Base-by-base conservation (phyloP, 2,113 vertebrate species). In the Istiophorus platypterus region DNA sequence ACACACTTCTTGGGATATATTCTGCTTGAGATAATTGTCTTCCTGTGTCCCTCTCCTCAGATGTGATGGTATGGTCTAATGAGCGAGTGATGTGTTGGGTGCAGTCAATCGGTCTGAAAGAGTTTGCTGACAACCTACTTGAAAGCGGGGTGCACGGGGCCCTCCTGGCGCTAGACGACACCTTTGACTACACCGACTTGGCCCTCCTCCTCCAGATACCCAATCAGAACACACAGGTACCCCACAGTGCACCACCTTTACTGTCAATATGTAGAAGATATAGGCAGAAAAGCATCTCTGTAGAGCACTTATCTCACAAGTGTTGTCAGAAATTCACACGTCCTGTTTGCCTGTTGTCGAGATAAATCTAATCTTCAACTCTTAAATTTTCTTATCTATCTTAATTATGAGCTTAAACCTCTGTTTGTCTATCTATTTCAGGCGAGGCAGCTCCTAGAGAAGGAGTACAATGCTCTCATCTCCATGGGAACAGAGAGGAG, bases 1-100 rank as follows among this genome's bases (percentile, higher is more conserved):
- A 18, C 26, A 42, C 57, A n/a, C 22, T 9, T 49, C n/a, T 26
- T 7, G 26, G 4, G 22, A 1, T n/a, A 4, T 54, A 27, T n/a
- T 64, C 13, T 13, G 15, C 10, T 15, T 49, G 1, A 57, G 11
- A 12, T 70, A 49, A 39, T 24, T 57, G 5, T 9, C 7, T 63
- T 18, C 77, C 24, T 56, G 57, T 22, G 18, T 37, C 10, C 47
- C 22, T 29, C 76, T 61, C 61, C 66, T 22, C 88, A 97, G 97
- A 98, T 77, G 97, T 98, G 82, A 97, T 98, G 97, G 97, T 98
- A 52, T 98, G 97, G 97, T 98, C 97, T 82, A 98, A 98, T 29
- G 97, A 98, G 86, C 94, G 97, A 7, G 97, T 98, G 72, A 98
- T 98, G 96, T 97, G 96, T 83, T 98, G 97, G 97, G 96, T 98